Base-by-base conservation (phyloP, 2,888 invertebrate species). In the Sepioteuthis lessoniana region DNA sequence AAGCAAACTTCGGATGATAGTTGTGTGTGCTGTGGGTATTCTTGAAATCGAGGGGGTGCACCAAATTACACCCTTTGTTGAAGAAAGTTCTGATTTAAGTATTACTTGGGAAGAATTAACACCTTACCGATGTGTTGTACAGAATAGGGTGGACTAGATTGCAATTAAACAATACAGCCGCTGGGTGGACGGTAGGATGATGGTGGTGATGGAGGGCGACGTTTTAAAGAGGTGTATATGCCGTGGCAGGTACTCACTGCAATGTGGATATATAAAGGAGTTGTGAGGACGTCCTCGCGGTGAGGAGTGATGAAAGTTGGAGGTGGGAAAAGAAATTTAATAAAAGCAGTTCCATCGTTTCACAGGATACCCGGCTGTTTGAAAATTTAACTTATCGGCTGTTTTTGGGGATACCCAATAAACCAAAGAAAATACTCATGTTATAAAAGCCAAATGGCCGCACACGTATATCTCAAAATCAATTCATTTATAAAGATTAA, bases 21-120 rank as follows among this genome's bases (percentile, higher is more conserved):
- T n/a, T 55, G n/a, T n/a, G 76, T 76, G 35, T 76, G 76, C 76
- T 76, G n/a, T 76, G 76, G 76, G 76, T 76, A 16, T n/a, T 76
- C 76, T 76, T 76, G 35, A 76, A 76, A 76, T 13, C 31, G 76
- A 13, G 76, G 76, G 76, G 76, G 13, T 35, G 76, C 76, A 76
- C 76, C 13, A 76, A 76, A 76, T 76, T 35, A 76, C 76, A n/a
- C 76, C n/a, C 76, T 76, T 76, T 76, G 76, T 76, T 76, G n/a
- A n/a, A 35, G n/a, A 76, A 76, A n/a, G 76, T 76, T 76, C 76
- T 76, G 76, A 76, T 76, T 76, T 76, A 76, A 76, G n/a, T 76
- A 76, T 76, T 76, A 76, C n/a, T 76, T 76, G 76, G 76, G n/a
- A 76, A 76, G n/a, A 76, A 76, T 76, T 76, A 76, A 76, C 76